These are phyloP conservation scores for Thymelicus sylvestris DNA, from an alignment of 2,888 invertebrate genomes.

Conservation along the genomic window DNA sequence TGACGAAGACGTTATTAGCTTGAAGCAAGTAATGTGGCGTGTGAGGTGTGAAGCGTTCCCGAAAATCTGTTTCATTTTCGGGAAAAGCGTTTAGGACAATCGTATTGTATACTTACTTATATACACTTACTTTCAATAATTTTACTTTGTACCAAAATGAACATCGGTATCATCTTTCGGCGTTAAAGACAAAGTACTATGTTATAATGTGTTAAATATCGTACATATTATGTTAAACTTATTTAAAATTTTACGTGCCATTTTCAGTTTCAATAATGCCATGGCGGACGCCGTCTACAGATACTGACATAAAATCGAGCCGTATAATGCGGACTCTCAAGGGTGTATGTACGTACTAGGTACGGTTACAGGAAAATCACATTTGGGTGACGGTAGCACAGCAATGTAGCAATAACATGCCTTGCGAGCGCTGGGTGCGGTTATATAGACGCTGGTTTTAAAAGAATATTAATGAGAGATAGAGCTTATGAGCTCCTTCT, in stretches of 20 bases:
- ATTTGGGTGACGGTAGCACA: conserved; percentile 33
- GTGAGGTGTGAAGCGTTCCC: no score
- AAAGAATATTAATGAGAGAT: no score
- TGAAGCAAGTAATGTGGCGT: no score
- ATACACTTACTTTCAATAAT: no score
- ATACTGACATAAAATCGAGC: conserved; percentile 64
- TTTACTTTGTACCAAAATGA: no score
- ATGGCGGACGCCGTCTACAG: conserved; percentile 56
- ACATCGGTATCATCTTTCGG: no score
- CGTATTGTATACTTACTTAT: no score
- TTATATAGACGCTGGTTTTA: conserved; percentile 4
- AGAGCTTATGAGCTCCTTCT: no score
- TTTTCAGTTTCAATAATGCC: conserved; percentile 73
- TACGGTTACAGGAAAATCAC: conserved; percentile 39
- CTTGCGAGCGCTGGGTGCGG: conserved; percentile 10
- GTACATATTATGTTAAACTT: conserved; percentile 1
- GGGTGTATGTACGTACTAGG: conserved; percentile 80
- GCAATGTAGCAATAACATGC: conserved; percentile 23
- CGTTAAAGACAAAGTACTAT: no score
- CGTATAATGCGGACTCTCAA: conserved; percentile 72
- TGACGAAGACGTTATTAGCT: no score
- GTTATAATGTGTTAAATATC: background rate
- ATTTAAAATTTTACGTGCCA: conserved; percentile 23
- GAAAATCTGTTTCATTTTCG: no score
- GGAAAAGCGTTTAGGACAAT: no score